Conservation (phyloP, 2,797 vertebrate genomes). For the Furcifer pardalis region DNA sequence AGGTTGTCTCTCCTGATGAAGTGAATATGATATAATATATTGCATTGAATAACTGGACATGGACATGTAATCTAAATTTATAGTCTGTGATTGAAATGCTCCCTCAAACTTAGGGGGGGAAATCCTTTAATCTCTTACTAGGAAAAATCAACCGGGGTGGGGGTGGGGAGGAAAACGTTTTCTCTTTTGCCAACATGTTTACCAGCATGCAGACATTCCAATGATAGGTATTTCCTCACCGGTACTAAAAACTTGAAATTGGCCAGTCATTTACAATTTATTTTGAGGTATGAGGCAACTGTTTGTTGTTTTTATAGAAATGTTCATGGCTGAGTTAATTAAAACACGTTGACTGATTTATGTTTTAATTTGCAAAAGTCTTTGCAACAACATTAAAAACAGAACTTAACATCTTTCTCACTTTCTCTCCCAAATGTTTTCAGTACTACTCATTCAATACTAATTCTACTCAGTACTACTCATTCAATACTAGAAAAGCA, state of each 20-base stretch:
- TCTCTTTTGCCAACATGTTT: conserved; percentile 34
- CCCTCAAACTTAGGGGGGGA: conserved; percentile 60
- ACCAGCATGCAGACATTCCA: conserved; percentile 51
- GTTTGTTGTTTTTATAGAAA: conserved; percentile 54
- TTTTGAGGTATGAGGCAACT: conserved; percentile 58
- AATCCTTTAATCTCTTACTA: conserved; percentile 46
- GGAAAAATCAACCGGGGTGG: neutral
- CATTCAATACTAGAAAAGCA: conserved; percentile 52
- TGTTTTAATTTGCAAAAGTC: conserved; percentile 72
- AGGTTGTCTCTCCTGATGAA: conserved; percentile 21
- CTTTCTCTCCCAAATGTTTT: conserved; percentile 64
- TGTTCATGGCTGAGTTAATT: conserved; percentile 70
- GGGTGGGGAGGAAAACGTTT: conserved; percentile 41
- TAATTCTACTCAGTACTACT: conserved; percentile 63
- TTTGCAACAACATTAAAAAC: conserved; percentile 67
- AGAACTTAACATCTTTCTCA: conserved; percentile 42
- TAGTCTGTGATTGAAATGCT: conserved; percentile 51
- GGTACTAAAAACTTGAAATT: conserved; percentile 62
- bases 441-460: conserved; percentile 56
- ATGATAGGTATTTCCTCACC: conserved; percentile 53
- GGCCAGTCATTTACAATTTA: conserved; percentile 65
- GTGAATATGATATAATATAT: conserved; percentile 33
- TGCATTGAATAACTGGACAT: conserved; percentile 50
- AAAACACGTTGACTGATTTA: conserved; percentile 74
- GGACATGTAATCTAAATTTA: conserved; percentile 50